Evolutionary conservation across 1,140 invertebrate genomes (phyloP).

Genomic region (Drosophila elegans): DNA sequence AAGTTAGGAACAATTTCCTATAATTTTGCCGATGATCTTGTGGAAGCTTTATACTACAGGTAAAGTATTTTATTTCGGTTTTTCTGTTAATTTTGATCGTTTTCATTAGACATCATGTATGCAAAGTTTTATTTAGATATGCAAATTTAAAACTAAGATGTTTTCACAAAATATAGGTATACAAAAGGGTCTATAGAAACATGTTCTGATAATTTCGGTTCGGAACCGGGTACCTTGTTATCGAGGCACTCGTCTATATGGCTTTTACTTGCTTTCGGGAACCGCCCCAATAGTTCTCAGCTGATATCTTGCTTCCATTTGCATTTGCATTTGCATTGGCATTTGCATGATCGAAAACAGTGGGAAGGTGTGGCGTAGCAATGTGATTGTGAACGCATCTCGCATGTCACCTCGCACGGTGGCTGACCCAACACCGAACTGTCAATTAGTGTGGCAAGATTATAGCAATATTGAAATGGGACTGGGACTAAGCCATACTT

Average conservation of each 20-base stretch:
- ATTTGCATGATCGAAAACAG: background rate
- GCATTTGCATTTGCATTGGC: background rate
- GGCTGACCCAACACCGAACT: slow-evolving; percentile 11
- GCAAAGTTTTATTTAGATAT: no score
- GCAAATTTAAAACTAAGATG: no score
- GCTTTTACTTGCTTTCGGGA: background rate
- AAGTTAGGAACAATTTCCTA: no score
- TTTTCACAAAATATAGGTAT: no score
- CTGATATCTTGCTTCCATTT: background rate
- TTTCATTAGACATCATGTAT: no score
- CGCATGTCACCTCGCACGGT: slow-evolving; percentile 13
- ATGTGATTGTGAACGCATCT: slow-evolving; percentile 20
- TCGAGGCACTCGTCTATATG: background rate
- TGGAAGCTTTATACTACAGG: no score
- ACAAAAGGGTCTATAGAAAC: no score
- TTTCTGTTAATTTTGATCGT: no score
- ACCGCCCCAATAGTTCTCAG: slow-evolving; percentile 2
- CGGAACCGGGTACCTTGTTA: no score
- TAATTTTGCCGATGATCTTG: no score
- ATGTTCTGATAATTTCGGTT: no score
- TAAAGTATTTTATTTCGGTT: no score
- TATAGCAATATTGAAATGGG: slow-evolving; percentile 1
- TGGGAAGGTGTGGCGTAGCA: background rate
- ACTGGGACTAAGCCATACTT: slow-evolving; percentile 4
- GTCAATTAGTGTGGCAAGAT: slow-evolving; percentile 29